Base-by-base conservation (phyloP, 2,113 vertebrate species). In the Eurystomus gularis region DNA sequence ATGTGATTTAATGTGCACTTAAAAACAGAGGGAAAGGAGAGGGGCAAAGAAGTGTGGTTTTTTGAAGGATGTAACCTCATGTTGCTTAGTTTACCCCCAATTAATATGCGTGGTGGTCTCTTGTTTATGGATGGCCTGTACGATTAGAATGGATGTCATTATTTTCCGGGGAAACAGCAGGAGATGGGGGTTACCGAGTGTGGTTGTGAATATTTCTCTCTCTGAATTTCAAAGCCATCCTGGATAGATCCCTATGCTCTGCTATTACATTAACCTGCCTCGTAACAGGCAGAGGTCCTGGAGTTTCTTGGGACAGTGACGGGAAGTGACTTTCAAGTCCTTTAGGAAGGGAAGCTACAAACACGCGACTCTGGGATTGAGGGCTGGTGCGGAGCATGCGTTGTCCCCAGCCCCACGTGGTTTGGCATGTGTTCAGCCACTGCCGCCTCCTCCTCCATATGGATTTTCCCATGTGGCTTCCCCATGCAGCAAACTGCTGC, bases 371-470 rank as follows among this genome's bases (percentile, higher is more conserved):
- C 23, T 37, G 54, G 69, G 72, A 71, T n/a, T 0, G 0, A 66
- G 40, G 64, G 37, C 46, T 91, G 37, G 20, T 31, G 40, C 3
- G 6, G 54, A 46, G 21, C 57, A 57, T 23, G 57, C 0, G 1
- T 37, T 68, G 35, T 60, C 52, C 42, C 31, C 3, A 3, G 35
- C 24, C 48, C n/a, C 9, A 2, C 0, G 1, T 48, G 84, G 18
- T 89, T 29, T 61, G 78, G 49, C 62, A 39, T 42, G 55, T 13
- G 9, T 81, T 95, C 81, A 96, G 70, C 70, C 58, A 68, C 70
- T 61, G 37, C 31, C 5, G 2, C 17, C 35, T 84, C 26, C 29
- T 86, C 24, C 28, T 72, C n/a, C 71, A 42, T 11, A 3, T 64
- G 58, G 29, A 16, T 85, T 94, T 92, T 82, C 35, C 75, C 68